Evolutionary conservation across 2,888 invertebrate genomes (phyloP), one percentile per base, ranked within the genome.

Genomic region (Ischnus inquisitorius): DNA sequence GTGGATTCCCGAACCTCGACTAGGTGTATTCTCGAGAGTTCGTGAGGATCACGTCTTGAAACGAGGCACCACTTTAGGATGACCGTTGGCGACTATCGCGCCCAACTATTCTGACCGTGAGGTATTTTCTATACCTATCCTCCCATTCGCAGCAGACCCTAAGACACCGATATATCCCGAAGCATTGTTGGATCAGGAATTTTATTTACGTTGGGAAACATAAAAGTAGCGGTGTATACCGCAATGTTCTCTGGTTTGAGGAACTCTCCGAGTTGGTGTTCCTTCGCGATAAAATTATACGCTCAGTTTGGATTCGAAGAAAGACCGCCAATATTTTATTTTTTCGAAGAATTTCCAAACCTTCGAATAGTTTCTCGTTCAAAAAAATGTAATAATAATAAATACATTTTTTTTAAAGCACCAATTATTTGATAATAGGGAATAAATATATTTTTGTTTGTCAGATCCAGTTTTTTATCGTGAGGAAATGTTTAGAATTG

Each of bases 1-100:
- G 43, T 22, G 57, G 19, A 60, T 60, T 41, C 43, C 57, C 71
- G 71, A 72, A 72, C 71, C 71, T 72, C 71, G 41, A 72, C 71
- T 57, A 34, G 34, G 4, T 34, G 8, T 34, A 60, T 72, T 22
- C 43, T 43, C 25, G 8, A 6, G 57, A 60, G n/a, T 60, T 22
- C 57, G 71, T 72, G 71, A 72, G 22, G 57, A 39, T 25, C 57
- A 71, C 39, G 8, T 34, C 3, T 41, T n/a, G 39, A 41, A 57
- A 71, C 19, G 39, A 16, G 14, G 10, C 43, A 19, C 19, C 64
- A 22, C 64, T 19, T 25, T 3, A 22, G 43, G 57, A 60, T 60
- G 28, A 60, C 57, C 57, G 57, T 60, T 60, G 57, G 28, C 41
- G 57, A 60, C 41, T 34, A 39, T 10, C 16, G 43, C 43, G 6